Evolutionary conservation across 2,888 invertebrate species (phyloP), one percentile per base, ranked within the genome.

Genomic region (Coecobrya sp.): DNA sequence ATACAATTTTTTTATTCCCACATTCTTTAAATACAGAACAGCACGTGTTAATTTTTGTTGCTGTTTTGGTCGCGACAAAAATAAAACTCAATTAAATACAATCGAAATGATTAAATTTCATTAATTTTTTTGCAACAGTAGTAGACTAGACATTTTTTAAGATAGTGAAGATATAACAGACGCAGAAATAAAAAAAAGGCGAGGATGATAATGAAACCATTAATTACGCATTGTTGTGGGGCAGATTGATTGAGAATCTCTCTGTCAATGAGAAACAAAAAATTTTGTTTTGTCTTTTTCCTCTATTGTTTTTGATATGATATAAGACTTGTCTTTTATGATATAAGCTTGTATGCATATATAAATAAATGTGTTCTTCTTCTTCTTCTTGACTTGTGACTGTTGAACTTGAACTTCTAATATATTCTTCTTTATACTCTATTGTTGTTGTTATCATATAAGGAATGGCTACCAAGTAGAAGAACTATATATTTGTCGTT

Each of bases 331-430:
- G 59, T 55, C 42, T 49, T n/a, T n/a, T n/a, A n/a, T n/a, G n/a
- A 36, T 52, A 11, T 27, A 52, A 1, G 16, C 30, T 1, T 45
- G 11, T 25, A 36, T 36, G 36, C 36, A 36, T 7, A 30, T 10
- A 65, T 65, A 65, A 5, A 19, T 10, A 62, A n/a, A n/a, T n/a
- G 16, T 73, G 3, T 4, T 42, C 42, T 73, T 25, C 22, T 16
- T 42, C 49, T 76, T 79, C 79, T 62, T 82, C 82, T 82, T 82
- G n/a, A 55, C 62, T 82, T 62, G 79, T 82, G 62, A 36, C 82
- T 62, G 36, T 62, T 82, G 82, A 82, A 82, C 82, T 82, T 82
- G 82, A 82, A 82, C 82, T 82, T 42, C 19, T 55, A 1, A 16
- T 11, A 0, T 81, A 10, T 8, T 27, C 22, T 42, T 81, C n/a